Evolutionary conservation across 2,797 vertebrate species (phyloP).

Genomic region (Pampus argenteus): DNA sequence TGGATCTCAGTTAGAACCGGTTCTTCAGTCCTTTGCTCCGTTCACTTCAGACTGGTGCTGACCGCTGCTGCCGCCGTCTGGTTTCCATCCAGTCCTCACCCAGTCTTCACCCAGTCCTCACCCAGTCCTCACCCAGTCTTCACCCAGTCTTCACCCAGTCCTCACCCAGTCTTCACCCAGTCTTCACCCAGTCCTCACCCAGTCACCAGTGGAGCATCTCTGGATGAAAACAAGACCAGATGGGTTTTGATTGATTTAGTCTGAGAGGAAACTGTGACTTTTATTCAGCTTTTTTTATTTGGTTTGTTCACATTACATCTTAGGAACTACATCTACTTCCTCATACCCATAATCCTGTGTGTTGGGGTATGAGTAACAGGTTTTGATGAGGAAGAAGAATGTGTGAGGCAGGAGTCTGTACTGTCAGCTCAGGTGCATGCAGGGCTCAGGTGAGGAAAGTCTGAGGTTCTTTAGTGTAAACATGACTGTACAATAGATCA

Average conservation of each 20-base stretch:
- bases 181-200: not conserved
- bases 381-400: too few species aligned
- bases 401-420: constrained; percentile 14
- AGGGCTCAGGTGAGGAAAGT: constrained; percentile 33
- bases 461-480: constrained; percentile 1
- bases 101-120: not conserved
- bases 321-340: too few species aligned
- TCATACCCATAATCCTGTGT: too few species aligned
- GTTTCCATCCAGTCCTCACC: constrained; percentile 28
- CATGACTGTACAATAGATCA: not conserved
- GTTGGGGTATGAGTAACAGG: too few species aligned
- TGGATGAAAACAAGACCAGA: constrained; percentile 18
- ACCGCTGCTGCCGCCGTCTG: constrained; percentile 9
- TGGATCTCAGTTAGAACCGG: constrained; percentile 1
- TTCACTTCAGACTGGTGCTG: constrained; percentile 4
- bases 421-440: constrained; percentile 18
- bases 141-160: too few species aligned
- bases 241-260: constrained; percentile 13
- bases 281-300: too few species aligned
- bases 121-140: constrained; percentile 14
- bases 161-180: constrained; percentile 28
- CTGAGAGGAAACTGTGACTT: constrained; percentile 27
- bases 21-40: not conserved
- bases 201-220: not conserved
- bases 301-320: too few species aligned